Conservation (phyloP, 2,888 invertebrate species). For the Sminthurinus aureus region DNA sequence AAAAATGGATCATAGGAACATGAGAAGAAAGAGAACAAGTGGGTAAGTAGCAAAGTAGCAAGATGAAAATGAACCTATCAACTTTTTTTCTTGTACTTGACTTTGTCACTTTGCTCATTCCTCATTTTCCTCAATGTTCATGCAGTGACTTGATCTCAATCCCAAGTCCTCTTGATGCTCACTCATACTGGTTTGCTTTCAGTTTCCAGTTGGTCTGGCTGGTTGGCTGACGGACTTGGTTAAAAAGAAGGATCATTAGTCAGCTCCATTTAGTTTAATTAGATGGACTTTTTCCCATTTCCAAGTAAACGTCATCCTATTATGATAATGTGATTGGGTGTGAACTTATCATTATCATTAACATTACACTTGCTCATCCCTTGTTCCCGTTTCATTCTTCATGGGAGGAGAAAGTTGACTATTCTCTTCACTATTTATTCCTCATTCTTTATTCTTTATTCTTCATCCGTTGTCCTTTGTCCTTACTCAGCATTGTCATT, state of each 20-base stretch:
- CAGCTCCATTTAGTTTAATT: conserved; percentile 28
- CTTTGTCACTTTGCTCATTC: too few relatives aligned
- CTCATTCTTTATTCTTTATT: not conserved
- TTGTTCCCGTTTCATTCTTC: not conserved
- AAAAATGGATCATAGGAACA: not conserved
- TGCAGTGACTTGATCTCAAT: too few relatives aligned
- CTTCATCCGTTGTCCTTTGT: too few relatives aligned
- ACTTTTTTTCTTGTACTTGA: too few relatives aligned
- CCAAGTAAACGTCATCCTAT: conserved; percentile 4
- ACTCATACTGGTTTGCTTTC: too few relatives aligned
- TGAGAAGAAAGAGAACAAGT: not conserved
- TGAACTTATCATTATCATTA: conserved; percentile 8
- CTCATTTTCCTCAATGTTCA: too few relatives aligned
- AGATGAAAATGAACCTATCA: too few relatives aligned
- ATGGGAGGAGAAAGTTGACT: too few relatives aligned
- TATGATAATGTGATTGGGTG: conserved; percentile 28
- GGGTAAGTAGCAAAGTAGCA: too few relatives aligned
- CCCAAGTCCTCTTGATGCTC: too few relatives aligned
- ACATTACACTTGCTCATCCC: not conserved
- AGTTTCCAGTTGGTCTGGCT: not conserved
- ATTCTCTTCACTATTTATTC: not conserved
- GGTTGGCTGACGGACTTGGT: not conserved
- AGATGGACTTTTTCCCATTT: not conserved
- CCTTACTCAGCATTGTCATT: too few relatives aligned
- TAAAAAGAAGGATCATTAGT: conserved; percentile 11